Evolutionary conservation across 2,888 invertebrate genomes (phyloP).

Genomic region (Podotricha telesiphe): DNA sequence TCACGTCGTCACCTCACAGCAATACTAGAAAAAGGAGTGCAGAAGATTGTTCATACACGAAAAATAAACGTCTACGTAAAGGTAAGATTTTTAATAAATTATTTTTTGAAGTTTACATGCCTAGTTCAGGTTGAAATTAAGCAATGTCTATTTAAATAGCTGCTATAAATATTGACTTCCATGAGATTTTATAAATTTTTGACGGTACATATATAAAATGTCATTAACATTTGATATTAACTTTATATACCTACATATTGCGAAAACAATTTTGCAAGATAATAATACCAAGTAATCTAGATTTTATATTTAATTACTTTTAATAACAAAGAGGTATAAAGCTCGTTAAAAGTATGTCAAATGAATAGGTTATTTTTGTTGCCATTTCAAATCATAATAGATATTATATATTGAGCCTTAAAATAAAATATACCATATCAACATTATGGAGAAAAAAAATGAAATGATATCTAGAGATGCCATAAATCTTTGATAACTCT

Average conservation of each 20-base stretch:
- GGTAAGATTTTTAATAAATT: slow-evolving; percentile 63
- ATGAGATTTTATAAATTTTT: slow-evolving; percentile 52
- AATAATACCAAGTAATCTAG: not conserved
- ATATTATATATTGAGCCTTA: not conserved
- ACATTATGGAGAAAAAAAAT: too few species aligned
- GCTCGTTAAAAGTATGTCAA: not conserved
- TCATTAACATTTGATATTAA: slow-evolving; percentile 1
- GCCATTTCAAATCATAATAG: slow-evolving; percentile 62
- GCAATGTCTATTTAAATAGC: too few species aligned
- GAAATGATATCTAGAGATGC: too few species aligned
- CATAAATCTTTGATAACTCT: too few species aligned
- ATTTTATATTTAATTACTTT: not conserved
- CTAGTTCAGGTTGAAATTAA: too few species aligned
- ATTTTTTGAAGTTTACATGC: slow-evolving; percentile 23
- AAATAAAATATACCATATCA: too few species aligned
- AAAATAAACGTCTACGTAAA: slow-evolving; percentile 72
- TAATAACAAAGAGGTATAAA: not conserved
- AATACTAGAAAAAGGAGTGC: slow-evolving; percentile 73
- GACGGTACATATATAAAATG: not conserved
- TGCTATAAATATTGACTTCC: slow-evolving; percentile 48
- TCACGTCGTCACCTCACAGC: slow-evolving; percentile 50
- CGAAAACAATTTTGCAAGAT: slow-evolving; percentile 51
- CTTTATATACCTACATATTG: slow-evolving; percentile 15
- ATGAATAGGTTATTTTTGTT: slow-evolving; percentile 57
- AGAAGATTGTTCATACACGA: slow-evolving; percentile 64